A percentile compares a stretch with the other conserved stretches of the same genome.
Evolutionary conservation across 2,113 vertebrate species (phyloP).

Genomic region (Montifringilla adamsi): DNA sequence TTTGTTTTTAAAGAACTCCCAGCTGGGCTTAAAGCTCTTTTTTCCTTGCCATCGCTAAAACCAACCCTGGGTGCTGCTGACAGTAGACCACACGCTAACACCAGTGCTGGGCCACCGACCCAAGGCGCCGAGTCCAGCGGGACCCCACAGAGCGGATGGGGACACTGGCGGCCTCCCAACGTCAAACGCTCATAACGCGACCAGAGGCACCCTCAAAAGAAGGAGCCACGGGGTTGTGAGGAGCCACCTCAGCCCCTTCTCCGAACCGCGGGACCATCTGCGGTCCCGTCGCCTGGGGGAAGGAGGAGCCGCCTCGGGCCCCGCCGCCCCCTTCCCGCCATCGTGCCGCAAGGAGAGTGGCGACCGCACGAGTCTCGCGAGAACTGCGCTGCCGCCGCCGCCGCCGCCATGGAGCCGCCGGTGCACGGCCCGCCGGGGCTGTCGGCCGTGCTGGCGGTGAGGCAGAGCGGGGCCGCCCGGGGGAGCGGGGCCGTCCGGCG

Average conservation of each 20-base stretch:
- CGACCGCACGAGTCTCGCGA: background rate
- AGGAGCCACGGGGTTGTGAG: accelerated
- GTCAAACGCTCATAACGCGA: no score
- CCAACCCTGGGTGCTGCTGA: accelerated
- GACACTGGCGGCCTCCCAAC: background rate
- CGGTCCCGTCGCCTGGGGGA: accelerated
- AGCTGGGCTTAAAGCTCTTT: background rate
- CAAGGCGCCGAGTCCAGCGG: background rate
- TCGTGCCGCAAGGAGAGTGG: accelerated
- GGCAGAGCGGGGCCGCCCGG: background rate
- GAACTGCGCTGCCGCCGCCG: background rate
- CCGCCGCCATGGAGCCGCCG: background rate
- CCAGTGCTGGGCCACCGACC: accelerated
- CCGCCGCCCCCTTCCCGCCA: accelerated
- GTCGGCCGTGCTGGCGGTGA: background rate
- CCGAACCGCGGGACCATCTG: accelerated
- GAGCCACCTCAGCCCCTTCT: accelerated
- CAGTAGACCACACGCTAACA: background rate
- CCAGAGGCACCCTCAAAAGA: no score
- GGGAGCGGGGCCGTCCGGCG: background rate
- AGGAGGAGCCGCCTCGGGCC: accelerated
- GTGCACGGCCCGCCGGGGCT: background rate
- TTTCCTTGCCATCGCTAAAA: background rate
- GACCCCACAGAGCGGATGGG: accelerated
- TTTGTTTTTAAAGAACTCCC: background rate